Conservation (phyloP, 2,113 vertebrate species). For the Saimiri boliviensis region DNA sequence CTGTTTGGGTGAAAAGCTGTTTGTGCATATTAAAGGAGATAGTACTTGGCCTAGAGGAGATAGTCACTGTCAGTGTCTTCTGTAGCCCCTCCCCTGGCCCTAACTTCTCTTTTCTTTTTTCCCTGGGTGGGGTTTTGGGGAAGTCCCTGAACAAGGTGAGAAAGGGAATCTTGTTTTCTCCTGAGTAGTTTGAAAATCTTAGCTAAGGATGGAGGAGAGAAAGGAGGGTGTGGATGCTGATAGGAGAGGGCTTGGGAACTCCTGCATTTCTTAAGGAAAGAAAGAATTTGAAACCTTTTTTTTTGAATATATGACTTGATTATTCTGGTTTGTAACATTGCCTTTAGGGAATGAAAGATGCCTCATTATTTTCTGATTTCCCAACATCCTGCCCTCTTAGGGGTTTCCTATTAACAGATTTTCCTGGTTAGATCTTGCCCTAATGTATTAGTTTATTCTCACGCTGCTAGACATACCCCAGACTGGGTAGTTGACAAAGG, state of each 20-base stretch:
- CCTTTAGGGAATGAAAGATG: neutral
- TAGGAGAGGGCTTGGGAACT: too few species aligned
- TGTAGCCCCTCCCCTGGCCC: accelerated
- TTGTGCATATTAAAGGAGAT: neutral
- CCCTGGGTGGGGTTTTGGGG: neutral
- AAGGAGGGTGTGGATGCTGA: neutral
- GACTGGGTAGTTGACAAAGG: too few species aligned
- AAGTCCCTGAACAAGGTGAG: too few species aligned
- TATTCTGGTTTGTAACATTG: neutral
- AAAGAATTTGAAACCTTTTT: neutral
- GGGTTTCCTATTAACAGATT: too few species aligned
- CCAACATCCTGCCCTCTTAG: neutral
- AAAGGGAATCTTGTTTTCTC: neutral
- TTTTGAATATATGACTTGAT: neutral
- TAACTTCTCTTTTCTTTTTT: neutral
- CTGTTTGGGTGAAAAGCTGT: neutral
- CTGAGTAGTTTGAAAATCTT: neutral
- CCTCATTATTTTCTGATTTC: neutral
- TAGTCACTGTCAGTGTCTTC: neutral
- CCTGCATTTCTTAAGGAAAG: neutral
- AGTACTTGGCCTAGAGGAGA: too few species aligned
- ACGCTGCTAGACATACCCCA: too few species aligned
- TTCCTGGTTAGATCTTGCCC: neutral
- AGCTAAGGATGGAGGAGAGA: neutral
- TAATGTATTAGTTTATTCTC: neutral